Evolutionary conservation across 2,113 vertebrate genomes (phyloP).

Genomic region (Scalopus aquaticus): DNA sequence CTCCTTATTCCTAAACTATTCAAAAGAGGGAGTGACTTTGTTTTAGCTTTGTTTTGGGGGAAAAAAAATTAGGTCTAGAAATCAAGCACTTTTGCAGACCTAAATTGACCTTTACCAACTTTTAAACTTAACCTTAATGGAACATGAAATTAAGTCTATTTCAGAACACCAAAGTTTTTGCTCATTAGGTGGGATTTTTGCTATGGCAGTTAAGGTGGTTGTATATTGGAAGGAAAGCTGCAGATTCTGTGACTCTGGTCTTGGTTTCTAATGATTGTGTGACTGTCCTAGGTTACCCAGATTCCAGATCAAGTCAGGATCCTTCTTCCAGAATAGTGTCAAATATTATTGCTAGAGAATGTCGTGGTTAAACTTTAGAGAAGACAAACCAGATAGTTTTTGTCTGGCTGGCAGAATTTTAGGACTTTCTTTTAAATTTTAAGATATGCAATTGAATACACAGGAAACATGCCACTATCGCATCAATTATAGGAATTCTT

Average conservation of each 20-base stretch:
- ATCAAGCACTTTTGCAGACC: constrained; percentile 34
- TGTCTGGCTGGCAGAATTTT: background rate
- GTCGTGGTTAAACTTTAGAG: constrained; percentile 34
- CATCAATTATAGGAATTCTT: constrained; percentile 1
- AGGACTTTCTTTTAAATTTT: constrained; percentile 7
- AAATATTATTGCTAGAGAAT: constrained; percentile 24
- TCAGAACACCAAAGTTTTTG: background rate
- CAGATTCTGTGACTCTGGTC: background rate
- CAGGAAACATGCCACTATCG: background rate
- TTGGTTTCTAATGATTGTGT: constrained; percentile 52
- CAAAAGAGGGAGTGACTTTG: constrained; percentile 42
- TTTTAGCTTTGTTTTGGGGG: constrained; percentile 46
- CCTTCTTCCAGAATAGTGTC: constrained; percentile 31
- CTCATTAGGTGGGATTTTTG: background rate
- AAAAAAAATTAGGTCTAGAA: constrained; percentile 33
- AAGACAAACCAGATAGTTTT: background rate
- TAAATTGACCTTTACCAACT: constrained; percentile 38
- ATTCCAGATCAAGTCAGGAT: constrained; percentile 60
- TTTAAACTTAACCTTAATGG: background rate
- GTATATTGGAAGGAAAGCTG: background rate
- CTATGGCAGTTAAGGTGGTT: background rate
- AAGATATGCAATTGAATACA: constrained; percentile 44
- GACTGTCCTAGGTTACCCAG: constrained; percentile 34
- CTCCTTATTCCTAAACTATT: constrained; percentile 55
- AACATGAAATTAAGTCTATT: background rate